These are phyloP conservation scores for Heliconius himera DNA, from an alignment of 1,140 invertebrate genomes.

Conservation along the genomic window DNA sequence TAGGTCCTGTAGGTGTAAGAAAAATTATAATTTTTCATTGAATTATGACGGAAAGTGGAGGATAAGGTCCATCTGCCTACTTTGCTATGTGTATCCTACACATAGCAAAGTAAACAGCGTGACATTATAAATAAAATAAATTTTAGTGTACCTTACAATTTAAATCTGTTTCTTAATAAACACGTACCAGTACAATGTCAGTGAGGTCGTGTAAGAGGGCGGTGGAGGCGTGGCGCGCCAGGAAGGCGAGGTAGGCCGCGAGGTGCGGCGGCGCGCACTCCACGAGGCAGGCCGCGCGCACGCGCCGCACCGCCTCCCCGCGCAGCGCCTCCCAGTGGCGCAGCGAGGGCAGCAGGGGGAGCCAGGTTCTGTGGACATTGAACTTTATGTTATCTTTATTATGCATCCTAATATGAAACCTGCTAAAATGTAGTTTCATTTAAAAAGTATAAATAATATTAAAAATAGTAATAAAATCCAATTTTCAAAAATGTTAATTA, in stretches of 20 bases:
- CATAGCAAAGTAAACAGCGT: too few relatives aligned
- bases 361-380: conserved; percentile 84
- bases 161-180: not conserved
- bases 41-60: too few relatives aligned
- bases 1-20: conserved; percentile 86
- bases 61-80: too few relatives aligned
- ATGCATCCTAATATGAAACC: too few relatives aligned
- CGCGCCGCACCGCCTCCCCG: conserved; percentile 85
- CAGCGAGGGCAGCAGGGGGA: conserved; percentile 88
- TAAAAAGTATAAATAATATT: too few relatives aligned
- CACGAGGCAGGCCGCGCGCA: conserved; percentile 93
- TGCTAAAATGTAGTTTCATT: too few relatives aligned
- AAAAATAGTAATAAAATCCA: too few relatives aligned
- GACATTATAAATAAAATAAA: too few relatives aligned
- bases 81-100: too few relatives aligned
- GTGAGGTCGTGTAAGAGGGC: conserved; percentile 77
- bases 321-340: conserved; percentile 87
- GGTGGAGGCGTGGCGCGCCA: conserved; percentile 88
- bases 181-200: conserved; percentile 67
- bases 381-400: not conserved
- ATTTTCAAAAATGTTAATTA: too few relatives aligned
- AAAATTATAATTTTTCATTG: too few relatives aligned
- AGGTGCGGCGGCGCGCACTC: conserved; percentile 93
- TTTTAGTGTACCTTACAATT: too few relatives aligned
- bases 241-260: conserved; percentile 94